Conservation (phyloP, 2,888 invertebrate genomes). For the Acholoe squamosa region DNA sequence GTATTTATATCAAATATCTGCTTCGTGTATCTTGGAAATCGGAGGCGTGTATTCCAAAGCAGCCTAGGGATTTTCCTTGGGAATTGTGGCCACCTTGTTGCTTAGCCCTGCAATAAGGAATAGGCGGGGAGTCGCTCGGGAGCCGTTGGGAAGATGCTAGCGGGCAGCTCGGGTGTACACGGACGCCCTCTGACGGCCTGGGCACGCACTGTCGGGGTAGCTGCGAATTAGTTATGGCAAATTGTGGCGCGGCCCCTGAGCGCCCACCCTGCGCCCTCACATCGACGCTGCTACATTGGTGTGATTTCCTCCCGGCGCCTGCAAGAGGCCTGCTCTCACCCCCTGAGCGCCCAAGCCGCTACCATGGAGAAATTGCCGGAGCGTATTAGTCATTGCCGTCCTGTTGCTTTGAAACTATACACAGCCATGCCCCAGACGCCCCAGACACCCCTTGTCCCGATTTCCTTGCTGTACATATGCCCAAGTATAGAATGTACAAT, state of each 20-base stretch:
- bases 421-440: conserved; percentile 6
- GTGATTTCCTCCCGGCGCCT: conserved; percentile 27
- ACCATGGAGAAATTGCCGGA: background rate
- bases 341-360: background rate
- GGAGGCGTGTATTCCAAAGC: background rate
- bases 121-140: background rate
- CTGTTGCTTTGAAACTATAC: conserved; percentile 7
- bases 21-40: background rate
- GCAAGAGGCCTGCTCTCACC: background rate
- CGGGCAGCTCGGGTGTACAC: background rate
- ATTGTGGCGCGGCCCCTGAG: background rate
- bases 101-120: background rate
- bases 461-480: too few relatives aligned
- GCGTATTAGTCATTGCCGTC: conserved; percentile 22
- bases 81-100: background rate
- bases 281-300: background rate
- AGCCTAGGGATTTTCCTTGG: background rate
- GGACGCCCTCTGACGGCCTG: conserved; percentile 12
- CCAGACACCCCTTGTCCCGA: background rate
- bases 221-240: conserved; percentile 9
- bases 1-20: conserved; percentile 1
- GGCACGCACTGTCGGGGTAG: background rate
- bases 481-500: too few relatives aligned
- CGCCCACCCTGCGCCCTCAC: conserved; percentile 16
- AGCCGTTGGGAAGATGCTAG: conserved; percentile 17